Base-by-base conservation (phyloP, 2,888 invertebrate species). In the Cheilosia impressa region DNA sequence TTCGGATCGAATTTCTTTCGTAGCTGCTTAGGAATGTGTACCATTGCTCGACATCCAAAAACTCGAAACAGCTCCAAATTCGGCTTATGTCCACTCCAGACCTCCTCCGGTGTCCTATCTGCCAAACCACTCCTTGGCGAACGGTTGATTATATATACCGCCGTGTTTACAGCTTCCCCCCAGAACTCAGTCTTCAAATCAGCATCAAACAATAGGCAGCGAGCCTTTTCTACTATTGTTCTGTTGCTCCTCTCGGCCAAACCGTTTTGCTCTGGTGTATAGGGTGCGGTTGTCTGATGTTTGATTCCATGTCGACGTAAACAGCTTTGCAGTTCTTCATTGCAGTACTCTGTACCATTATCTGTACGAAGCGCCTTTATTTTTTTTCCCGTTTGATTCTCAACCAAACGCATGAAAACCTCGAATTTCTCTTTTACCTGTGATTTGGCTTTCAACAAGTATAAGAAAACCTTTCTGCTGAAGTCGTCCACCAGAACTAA, bases 401-500 rank as follows among this genome's bases (percentile, higher is more conserved):
- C 78, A 27, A 69, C 87, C 9, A 77, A 7, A 24, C 3, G 17
- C 57, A 72, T 60, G 45, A 88, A 88, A 3, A 78, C 50, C 38
- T 73, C 43, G 19, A 87, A 88, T 41, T 60, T 62, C 0, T 83
- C 68, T 47, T 75, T 41, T 0, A 84, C 80, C 47, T 87, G 77
- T 57, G 57, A 57, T 57, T 38, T 57, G 31, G 22, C 10, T 57
- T n/a, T 9, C 34, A 34, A 17, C 13, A 83, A 65, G 55, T 66
- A 83, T 19, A 85, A 17, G 31, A 87, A 84, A 0, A 65, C 17
- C 45, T 63, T 83, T 13, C 68, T 10, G 15, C 57, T 62, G 17
- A 43, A 81, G 83, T 91, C 90, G 88, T 92, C 91, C 50, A 90
- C 88, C 53, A 92, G 90, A 0, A 89, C 89, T 24, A 90, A 53